Evolutionary conservation across 2,888 invertebrate species (phyloP), one percentile per base, ranked within the genome.

Genomic region (Tromatobia lineatoria): DNA sequence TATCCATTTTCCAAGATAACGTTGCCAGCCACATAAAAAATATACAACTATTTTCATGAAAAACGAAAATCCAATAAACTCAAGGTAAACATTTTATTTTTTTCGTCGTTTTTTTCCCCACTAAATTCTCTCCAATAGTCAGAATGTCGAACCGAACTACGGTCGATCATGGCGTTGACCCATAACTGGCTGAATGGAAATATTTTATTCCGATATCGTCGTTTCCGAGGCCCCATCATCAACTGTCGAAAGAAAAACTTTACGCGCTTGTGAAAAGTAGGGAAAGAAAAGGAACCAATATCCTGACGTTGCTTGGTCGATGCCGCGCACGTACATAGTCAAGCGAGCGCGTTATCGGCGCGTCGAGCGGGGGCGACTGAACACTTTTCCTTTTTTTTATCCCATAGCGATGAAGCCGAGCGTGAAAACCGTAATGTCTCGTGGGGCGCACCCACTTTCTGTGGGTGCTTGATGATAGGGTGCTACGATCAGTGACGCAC

Each of bases 371-470:
- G 73, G 76, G 69, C 67, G 69, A 70, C 45, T 15, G 47, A 69
- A 80, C 59, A 64, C 57, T 54, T 70, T 59, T 57, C 67, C 67
- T 66, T 25, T 57, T 69, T 50, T 42, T 75, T 71, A 57, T 66
- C 52, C 76, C 52, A 73, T 77, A 67, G 64, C 69, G 74, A 81
- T 78, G 71, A 82, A 87, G 77, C 80, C 82, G 78, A 87, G 84
- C 86, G 85, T 86, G 80, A 87, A 87, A 82, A 87, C 67, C 79
- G 73, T 86, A 85, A 87, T 82, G 82, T 74, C 78, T 70, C 45
- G 74, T 42, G 81, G 54, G 79, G 61, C 75, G 81, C 78, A 73
- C 76, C 75, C 80, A 82, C 75, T 82, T 82, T 75, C 82, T 71
- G 45, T 76, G 75, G 82, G 73, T 70, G 50, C 61, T 59, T 69